Evolutionary conservation across 92 coral and sea anemone genomes (phyloP).

Genomic region (Phenganax subtilis): DNA sequence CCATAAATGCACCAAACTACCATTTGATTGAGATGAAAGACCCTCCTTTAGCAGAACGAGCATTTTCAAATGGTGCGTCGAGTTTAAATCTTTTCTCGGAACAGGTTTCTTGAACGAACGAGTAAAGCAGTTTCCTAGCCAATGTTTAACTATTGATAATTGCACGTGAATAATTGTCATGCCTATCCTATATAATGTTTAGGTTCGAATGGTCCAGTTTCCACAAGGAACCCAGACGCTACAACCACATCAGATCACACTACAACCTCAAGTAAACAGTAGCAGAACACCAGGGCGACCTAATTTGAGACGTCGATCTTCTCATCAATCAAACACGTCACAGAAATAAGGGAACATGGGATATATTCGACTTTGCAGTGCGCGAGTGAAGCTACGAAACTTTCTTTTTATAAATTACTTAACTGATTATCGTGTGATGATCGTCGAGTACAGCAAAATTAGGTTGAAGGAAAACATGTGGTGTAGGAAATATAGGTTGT

Average conservation of each 20-base stretch:
- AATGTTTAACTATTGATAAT: no score
- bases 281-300: constrained; percentile 31
- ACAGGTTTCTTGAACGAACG: no score
- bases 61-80: no score
- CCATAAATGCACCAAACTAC: no score
- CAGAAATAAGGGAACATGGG: constrained; percentile 17
- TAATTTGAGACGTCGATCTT: constrained; percentile 32
- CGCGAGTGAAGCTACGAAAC: not conserved
- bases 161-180: no score
- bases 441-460: not conserved
- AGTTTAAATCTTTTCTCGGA: no score
- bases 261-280: constrained; percentile 31
- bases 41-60: no score
- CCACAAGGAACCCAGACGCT: constrained; percentile 27
- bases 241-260: constrained; percentile 29
- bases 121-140: no score
- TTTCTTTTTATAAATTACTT: not conserved
- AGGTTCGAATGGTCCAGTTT: constrained; percentile 42
- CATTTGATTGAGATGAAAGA: no score
- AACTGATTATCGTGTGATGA: not conserved
- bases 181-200: not conserved
- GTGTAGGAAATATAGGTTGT: not conserved
- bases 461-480: not conserved
- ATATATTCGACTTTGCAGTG: not conserved
- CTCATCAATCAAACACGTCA: constrained; percentile 31